Base-by-base conservation (phyloP, 2,888 invertebrate species). In the Drosophila paranaensis region DNA sequence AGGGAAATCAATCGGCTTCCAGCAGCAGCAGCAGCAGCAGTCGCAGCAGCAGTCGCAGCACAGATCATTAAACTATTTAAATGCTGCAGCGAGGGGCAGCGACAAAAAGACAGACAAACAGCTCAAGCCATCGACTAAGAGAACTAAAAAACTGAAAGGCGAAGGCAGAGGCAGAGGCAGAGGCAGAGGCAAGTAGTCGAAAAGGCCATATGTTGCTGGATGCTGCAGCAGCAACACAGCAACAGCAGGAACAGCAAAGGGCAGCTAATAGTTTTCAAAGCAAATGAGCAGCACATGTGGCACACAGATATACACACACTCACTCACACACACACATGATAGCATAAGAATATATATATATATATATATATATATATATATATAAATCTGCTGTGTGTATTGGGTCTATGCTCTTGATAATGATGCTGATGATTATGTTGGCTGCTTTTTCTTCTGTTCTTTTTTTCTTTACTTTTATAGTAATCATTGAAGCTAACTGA, bases 51-150 rank as follows among this genome's bases (percentile, higher is more conserved):
- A 20, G 20, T 55, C 35, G 64, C 72, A 73, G 83, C 74, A 88
- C 85, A 86, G 88, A 89, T 86, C 86, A 86, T 86, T 89, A 86
- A 86, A 89, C 88, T 89, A 84, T 84, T 84, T 84, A 86, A 85
- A 87, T 87, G 89, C 82, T 58, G 33, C 54, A 40, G 54, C 39
- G 54, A 30, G 53, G 25, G 62, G 51, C 42, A 20, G 53, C 48
- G 37, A 35, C 39, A 51, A 27, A 40, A 60, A 48, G 55, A 35
- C 39, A 54, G 35, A 61, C 25, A 50, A 53, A 37, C 65, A 62
- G 60, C 63, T 68, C 79, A 69, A 77, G 66, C 66, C 72, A 56
- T 72, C 51, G 72, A 66, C 72, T 65, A 66, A 55, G 45, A 70
- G 45, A 63, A 71, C 48, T 54, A 56, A 68, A 50, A 55, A 56